Conservation (phyloP, 2,113 vertebrate species). For the Callipepla squamata region DNA sequence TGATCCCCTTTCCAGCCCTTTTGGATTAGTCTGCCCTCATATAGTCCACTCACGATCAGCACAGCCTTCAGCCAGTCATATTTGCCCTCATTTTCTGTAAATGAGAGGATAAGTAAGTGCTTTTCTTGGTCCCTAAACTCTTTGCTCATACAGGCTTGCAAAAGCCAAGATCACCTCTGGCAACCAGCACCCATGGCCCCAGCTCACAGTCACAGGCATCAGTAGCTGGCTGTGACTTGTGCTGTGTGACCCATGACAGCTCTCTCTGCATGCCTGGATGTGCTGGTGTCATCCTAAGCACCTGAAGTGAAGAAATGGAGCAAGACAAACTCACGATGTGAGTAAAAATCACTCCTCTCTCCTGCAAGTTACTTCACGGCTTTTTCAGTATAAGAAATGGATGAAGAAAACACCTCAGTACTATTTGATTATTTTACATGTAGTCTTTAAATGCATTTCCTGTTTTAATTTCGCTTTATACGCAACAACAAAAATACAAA, state of each 20-base stretch:
- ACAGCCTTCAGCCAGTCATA: not conserved
- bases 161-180: not conserved
- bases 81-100: not conserved
- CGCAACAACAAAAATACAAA: not conserved
- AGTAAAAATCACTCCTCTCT: not conserved
- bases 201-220: not conserved
- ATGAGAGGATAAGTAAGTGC: not conserved
- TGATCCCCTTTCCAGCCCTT: not conserved
- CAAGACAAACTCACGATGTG: not conserved
- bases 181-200: accelerated
- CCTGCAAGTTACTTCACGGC: not conserved
- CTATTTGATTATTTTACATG: not conserved
- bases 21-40: not conserved
- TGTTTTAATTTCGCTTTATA: not conserved
- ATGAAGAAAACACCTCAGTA: not conserved
- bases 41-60: not conserved
- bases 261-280: not conserved
- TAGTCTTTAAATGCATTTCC: not conserved
- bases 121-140: not conserved
- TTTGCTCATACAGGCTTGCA: not conserved
- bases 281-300: not conserved
- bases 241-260: not conserved
- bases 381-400: not conserved
- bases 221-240: not conserved
- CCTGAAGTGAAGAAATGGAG: not conserved